phyloP scores from a whole-genome alignment of 2,113 vertebrate species.

The Ascaphus truei region DNA sequence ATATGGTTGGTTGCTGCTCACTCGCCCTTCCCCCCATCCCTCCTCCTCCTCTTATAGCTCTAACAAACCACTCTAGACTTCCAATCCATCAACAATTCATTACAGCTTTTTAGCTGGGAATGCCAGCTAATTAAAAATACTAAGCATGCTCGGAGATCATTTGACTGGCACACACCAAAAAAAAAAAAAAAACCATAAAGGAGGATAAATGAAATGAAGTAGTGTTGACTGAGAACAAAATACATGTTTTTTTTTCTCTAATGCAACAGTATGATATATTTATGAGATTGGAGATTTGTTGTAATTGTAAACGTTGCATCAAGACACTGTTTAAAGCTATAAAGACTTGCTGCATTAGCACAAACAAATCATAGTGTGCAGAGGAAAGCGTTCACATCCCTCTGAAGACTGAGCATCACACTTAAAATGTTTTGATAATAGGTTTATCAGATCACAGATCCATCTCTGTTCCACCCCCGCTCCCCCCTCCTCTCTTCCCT shows the following conservation, averaged over 20 bases:
- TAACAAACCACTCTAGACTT: conserved; percentile 54
- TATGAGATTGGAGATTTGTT: not conserved
- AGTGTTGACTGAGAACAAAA: not conserved
- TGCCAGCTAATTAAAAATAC: conserved; percentile 75
- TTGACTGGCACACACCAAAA: conserved; percentile 38
- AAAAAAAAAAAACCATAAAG: conserved; percentile 40
- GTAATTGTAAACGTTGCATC: not conserved
- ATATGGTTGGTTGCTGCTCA: conserved; percentile 59
- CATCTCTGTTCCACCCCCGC: conserved; percentile 6
- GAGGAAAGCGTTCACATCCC: conserved; percentile 13
- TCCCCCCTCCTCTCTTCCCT: conserved; percentile 37
- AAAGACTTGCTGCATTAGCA: conserved; percentile 23
- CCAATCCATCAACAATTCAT: conserved; percentile 71
- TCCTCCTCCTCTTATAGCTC: conserved; percentile 30
- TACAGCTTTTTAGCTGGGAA: conserved; percentile 70
- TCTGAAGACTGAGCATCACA: conserved; percentile 40
- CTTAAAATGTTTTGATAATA: conserved; percentile 51
- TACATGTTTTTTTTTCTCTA: conserved; percentile 6
- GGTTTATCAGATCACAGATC: conserved; percentile 48
- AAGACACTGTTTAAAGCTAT: conserved; percentile 18
- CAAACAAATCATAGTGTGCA: conserved; percentile 9
- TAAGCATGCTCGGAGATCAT: conserved; percentile 57
- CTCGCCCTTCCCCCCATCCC: conserved; percentile 47
- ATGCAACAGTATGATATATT: not conserved
- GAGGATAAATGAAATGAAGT: conserved; percentile 19